Conservation (phyloP, 2,888 invertebrate genomes). For the Incurvaria masculella region DNA sequence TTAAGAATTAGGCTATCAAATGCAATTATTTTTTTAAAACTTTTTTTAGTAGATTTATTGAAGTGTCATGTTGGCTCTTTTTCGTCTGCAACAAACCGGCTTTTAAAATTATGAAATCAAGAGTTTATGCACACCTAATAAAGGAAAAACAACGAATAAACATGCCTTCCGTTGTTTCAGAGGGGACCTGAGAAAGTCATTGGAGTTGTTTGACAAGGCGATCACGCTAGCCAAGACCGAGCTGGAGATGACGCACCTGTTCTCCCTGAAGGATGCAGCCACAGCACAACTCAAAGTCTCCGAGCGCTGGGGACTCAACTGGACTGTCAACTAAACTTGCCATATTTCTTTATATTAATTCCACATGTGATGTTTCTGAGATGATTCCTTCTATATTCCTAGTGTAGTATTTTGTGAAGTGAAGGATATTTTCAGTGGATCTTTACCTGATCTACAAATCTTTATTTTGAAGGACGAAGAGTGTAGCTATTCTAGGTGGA, state of each 20-base stretch:
- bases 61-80: no score
- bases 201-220: slow-evolving; percentile 86
- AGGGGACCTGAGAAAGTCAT: slow-evolving; percentile 77
- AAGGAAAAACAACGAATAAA: no score
- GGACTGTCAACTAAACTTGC: slow-evolving; percentile 41
- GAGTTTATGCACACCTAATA: no score
- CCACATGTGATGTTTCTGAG: not conserved
- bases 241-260: slow-evolving; percentile 87
- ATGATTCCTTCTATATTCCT: not conserved
- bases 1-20: no score
- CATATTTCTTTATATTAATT: not conserved
- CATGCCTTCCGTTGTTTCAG: slow-evolving; percentile 39
- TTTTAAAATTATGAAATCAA: no score
- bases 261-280: slow-evolving; percentile 86
- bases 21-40: no score
- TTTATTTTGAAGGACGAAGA: not conserved
- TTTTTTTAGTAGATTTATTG: no score
- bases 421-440: not conserved
- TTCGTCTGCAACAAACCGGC: no score
- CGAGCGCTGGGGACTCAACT: slow-evolving; percentile 67
- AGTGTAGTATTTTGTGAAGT: not conserved
- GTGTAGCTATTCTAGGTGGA: not conserved
- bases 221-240: slow-evolving; percentile 81
- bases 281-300: slow-evolving; percentile 83
- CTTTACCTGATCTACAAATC: not conserved